A percentile compares a stretch with the other conserved stretches of the same genome.
These are phyloP conservation scores for Strigamia crassipes DNA, from an alignment of 2,888 invertebrate genomes.

Conservation along the genomic window DNA sequence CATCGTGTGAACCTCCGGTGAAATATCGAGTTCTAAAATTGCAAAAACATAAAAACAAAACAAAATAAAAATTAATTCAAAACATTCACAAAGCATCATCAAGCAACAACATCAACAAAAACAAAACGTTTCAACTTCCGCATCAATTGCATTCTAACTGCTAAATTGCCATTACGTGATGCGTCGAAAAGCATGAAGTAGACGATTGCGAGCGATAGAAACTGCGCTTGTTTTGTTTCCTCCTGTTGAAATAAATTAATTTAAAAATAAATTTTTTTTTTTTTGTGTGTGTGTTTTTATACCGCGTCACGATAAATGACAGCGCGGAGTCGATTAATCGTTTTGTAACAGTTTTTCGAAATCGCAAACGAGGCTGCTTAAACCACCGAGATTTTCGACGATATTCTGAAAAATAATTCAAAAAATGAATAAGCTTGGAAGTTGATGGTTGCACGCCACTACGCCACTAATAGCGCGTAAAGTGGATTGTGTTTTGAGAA, in stretches of 20 bases:
- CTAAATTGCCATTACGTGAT: background rate
- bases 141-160: background rate
- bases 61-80: background rate
- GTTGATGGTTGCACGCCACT: constrained; percentile 79
- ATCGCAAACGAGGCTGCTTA: constrained; percentile 90
- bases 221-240: constrained; percentile 99
- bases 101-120: background rate
- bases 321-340: constrained; percentile 93
- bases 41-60: background rate
- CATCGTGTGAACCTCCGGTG: background rate
- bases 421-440: constrained; percentile 19
- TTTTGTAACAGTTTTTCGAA: constrained; percentile 96
- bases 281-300: no score
- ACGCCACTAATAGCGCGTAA: constrained; percentile 80
- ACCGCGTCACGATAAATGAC: constrained; percentile 99
- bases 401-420: constrained; percentile 69
- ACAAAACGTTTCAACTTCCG: background rate
- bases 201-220: constrained; percentile 96
- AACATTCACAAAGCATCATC: background rate
- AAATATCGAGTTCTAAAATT: background rate
- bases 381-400: constrained; percentile 85
- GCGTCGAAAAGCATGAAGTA: constrained; percentile 76
- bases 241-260: constrained; percentile 75
- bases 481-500: constrained; percentile 65
- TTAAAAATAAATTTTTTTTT: no score